These are phyloP conservation scores for Phengaris alcon DNA, from an alignment of 2,888 invertebrate species.

Conservation along the genomic window DNA sequence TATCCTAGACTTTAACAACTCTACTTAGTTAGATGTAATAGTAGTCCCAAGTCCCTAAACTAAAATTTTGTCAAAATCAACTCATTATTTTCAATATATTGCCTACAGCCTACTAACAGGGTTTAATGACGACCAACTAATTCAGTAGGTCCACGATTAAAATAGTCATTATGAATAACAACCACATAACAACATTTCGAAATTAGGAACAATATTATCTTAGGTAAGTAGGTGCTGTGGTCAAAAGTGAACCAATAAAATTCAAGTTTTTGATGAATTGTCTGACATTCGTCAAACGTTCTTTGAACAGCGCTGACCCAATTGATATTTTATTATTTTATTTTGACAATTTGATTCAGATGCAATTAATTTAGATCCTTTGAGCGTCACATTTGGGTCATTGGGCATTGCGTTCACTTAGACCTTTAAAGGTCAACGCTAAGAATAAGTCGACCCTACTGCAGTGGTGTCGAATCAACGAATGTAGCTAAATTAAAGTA, in stretches of 20 bases:
- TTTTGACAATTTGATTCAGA: neutral
- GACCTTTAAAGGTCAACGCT: constrained; percentile 23
- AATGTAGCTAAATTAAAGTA: too few relatives aligned
- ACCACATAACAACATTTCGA: neutral
- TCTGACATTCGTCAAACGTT: neutral
- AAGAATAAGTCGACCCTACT: constrained; percentile 17
- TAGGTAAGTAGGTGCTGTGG: neutral
- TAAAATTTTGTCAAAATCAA: too few relatives aligned
- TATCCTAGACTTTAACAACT: too few relatives aligned
- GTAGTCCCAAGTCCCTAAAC: too few relatives aligned
- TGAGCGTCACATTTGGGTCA: constrained; percentile 29
- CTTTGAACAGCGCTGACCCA: neutral
- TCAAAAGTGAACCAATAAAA: neutral
- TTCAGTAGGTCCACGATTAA: too few relatives aligned
- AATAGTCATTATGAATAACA: too few relatives aligned
- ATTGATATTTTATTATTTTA: neutral
- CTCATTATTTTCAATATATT: too few relatives aligned
- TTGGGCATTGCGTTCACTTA: constrained; percentile 32
- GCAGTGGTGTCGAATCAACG: neutral
- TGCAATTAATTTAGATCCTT: constrained; percentile 9
- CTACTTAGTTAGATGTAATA: too few relatives aligned
- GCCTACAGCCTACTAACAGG: too few relatives aligned
- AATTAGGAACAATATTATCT: neutral
- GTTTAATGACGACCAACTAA: too few relatives aligned
- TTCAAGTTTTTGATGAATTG: neutral